Conservation (phyloP, 1,140 invertebrate species). For the Thalassaphorura encarpata region DNA sequence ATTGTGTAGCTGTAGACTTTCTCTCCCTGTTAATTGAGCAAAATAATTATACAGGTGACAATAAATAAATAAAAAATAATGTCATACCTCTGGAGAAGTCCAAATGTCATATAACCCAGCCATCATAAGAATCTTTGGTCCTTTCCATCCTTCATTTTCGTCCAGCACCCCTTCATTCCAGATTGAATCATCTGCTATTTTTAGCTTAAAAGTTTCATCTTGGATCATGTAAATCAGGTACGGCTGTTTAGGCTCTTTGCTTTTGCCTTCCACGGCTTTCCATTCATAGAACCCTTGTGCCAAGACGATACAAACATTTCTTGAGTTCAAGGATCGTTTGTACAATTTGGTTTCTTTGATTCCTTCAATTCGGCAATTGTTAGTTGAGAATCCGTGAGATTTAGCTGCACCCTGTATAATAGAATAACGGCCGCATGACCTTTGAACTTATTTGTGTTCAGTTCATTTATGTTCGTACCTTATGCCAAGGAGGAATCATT, state of each 20-base stretch:
- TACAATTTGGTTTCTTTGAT: slow-evolving; percentile 58
- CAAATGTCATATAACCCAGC: slow-evolving; percentile 66
- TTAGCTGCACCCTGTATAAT: slow-evolving; percentile 50
- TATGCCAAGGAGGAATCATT: slow-evolving; percentile 62
- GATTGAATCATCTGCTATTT: slow-evolving; percentile 25
- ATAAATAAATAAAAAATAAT: neutral
- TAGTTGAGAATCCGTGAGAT: slow-evolving; percentile 59
- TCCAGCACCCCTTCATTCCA: slow-evolving; percentile 45
- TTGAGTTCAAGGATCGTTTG: slow-evolving; percentile 50
- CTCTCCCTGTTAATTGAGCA: slow-evolving; percentile 39
- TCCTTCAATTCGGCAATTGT: slow-evolving; percentile 67
- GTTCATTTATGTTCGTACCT: slow-evolving; percentile 9
- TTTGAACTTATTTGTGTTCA: neutral
- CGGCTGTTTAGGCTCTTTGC: slow-evolving; percentile 54
- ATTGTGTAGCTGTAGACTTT: slow-evolving; percentile 62
- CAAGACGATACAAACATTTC: slow-evolving; percentile 63
- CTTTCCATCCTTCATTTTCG: slow-evolving; percentile 48
- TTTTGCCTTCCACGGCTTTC: slow-evolving; percentile 51
- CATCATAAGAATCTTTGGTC: slow-evolving; percentile 56
- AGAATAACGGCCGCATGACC: neutral
- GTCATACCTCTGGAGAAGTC: slow-evolving; percentile 40
- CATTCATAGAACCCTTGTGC: slow-evolving; percentile 81
- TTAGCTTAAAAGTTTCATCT: slow-evolving; percentile 39
- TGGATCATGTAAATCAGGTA: slow-evolving; percentile 59
- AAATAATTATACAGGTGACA: neutral